Conservation (phyloP, 2,797 vertebrate species). For the Falco naumanni region DNA sequence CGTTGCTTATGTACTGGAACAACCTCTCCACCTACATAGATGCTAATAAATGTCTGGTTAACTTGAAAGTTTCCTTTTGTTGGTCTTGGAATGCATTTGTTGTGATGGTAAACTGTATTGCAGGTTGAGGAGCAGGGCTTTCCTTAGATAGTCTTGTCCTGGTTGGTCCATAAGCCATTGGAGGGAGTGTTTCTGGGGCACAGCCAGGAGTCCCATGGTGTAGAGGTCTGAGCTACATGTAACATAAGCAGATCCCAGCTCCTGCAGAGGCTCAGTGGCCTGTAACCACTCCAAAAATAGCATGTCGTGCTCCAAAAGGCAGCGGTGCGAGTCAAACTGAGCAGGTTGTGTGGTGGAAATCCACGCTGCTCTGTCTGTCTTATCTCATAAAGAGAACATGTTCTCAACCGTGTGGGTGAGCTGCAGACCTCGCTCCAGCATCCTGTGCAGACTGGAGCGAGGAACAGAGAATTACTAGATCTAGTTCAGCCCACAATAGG, state of each 20-base stretch:
- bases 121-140: not conserved
- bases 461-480: not conserved
- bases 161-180: not conserved
- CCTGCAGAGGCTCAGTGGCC: not conserved
- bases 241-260: not conserved
- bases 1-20: conserved; percentile 81
- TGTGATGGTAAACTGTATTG: not conserved
- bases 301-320: not conserved
- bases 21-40: conserved; percentile 73
- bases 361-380: not conserved
- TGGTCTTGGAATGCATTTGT: not conserved
- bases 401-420: accelerated
- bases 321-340: accelerated
- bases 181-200: not conserved
- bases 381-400: not conserved
- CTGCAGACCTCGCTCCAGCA: not conserved
- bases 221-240: not conserved
- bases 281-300: not conserved
- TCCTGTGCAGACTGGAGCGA: not conserved
- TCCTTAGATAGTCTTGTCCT: not conserved
- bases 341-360: not conserved
- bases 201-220: not conserved
- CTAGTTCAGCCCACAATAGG: not conserved
- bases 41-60: conserved; percentile 84
- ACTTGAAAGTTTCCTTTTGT: conserved; percentile 37